Evolutionary conservation across 2,888 invertebrate genomes (phyloP).

Genomic region (Salticus scenicus): DNA sequence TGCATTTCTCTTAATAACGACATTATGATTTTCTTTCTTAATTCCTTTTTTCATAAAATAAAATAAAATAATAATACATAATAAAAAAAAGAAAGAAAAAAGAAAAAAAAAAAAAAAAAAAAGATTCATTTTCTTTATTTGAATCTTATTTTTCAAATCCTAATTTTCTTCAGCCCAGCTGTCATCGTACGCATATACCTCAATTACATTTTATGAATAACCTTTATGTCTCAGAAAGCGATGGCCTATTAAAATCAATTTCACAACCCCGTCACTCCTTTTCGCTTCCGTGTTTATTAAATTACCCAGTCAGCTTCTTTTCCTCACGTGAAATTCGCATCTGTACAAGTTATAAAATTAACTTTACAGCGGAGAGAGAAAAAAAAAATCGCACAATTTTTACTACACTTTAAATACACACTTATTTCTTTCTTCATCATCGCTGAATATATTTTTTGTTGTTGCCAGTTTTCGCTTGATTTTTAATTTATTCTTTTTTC

Average conservation of each 20-base stretch:
- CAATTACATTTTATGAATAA: neutral
- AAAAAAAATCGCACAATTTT: slow-evolving; percentile 27
- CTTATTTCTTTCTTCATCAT: slow-evolving; percentile 27
- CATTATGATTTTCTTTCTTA: no score
- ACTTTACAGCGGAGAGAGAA: slow-evolving; percentile 7
- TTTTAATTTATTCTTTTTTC: slow-evolving; percentile 55
- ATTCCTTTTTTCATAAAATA: no score
- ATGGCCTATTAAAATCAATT: slow-evolving; percentile 21
- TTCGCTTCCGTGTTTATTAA: slow-evolving; percentile 10
- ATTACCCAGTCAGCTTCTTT: slow-evolving; percentile 24
- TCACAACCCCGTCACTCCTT: neutral
- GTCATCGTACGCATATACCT: neutral
- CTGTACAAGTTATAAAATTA: slow-evolving; percentile 50
- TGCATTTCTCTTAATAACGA: no score
- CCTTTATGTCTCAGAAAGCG: neutral
- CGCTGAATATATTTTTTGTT: slow-evolving; percentile 16
- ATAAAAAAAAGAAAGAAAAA: no score
- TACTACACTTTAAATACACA: slow-evolving; percentile 52
- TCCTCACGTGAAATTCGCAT: slow-evolving; percentile 27
- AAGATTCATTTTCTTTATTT: no score
- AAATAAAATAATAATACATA: no score
- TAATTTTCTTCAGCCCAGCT: neutral
- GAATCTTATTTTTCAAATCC: no score
- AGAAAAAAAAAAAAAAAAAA: no score
- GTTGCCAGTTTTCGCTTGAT: slow-evolving; percentile 18